Conservation (phyloP, 2,888 invertebrate species). For the Ophioninae sp. region DNA sequence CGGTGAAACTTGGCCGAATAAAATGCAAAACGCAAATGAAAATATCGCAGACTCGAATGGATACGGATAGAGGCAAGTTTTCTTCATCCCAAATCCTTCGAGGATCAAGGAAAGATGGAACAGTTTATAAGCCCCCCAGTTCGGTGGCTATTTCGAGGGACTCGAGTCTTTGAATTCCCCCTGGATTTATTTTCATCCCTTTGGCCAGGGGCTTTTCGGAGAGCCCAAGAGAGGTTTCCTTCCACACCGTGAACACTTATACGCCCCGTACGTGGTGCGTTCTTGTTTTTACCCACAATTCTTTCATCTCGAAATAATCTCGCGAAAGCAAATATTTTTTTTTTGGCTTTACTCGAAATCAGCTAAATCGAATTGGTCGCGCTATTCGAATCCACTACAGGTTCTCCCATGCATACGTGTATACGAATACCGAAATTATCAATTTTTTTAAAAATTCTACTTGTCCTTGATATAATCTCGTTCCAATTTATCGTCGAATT, state of each 20-base stretch:
- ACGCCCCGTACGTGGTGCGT: not conserved
- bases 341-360: not conserved
- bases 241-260: not conserved
- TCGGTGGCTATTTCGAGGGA: not conserved
- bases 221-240: slow-evolving; percentile 17
- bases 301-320: not conserved
- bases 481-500: not conserved
- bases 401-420: not conserved
- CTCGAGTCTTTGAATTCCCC: slow-evolving; percentile 12
- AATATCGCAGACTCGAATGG: not conserved
- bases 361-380: not conserved
- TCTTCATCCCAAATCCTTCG: not conserved
- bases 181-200: slow-evolving; percentile 36
- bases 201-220: not conserved
- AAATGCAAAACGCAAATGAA: not conserved
- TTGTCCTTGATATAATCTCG: not conserved
- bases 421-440: not conserved
- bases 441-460: not conserved
- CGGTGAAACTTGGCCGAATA: not conserved
- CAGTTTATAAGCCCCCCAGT: not conserved
- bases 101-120: not conserved
- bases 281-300: not conserved
- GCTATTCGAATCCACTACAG: not conserved
- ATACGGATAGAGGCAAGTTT: not conserved
- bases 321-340: not conserved